Base-by-base conservation (phyloP, 2,797 vertebrate species). In the Gorsachius magnificus region DNA sequence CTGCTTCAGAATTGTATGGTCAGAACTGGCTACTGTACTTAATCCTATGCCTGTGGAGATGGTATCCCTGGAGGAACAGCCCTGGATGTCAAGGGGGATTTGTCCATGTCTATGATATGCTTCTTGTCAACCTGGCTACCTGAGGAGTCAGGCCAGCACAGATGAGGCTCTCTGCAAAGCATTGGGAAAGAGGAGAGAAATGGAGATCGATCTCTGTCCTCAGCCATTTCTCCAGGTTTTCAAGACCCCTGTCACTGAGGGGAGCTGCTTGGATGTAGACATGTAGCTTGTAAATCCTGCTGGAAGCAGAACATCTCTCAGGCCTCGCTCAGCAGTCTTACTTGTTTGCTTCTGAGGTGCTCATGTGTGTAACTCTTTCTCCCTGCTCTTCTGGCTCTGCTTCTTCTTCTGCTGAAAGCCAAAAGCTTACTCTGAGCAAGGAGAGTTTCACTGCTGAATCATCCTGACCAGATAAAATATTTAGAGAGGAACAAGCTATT, bases 401-500 rank as follows among this genome's bases (percentile, higher is more conserved):
- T 77, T 63, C 63, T 77, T 63, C 63, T 87, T 90, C 43, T 93
- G 20, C 45, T 79, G 35, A 79, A 88, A 83, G 76, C 54, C 69
- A 71, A 61, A 85, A 72, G 46, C 77, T 79, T 65, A 29, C 56
- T 81, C 63, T 76, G 66, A 84, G 51, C 69, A 36, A 24, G 33
- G 48, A 33, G 58, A 84, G 48, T 90, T 90, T 80, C 77, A 56
- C 48, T 63, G 56, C 54, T 95, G 91, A 94, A 90, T 90, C 80
- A 91, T 60, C 63, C 86, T 53, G 48, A 56, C 74, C 80, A 80
- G 81, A 90, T 87, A 24, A 93, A 90, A 83, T 9, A 61, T 61
- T 74, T 90, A 16, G 63, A 83, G 54, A 86, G 85, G 70, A 95
- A 25, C 21, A 60, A 19, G 43, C 77, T 96, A 85, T 96, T 90